Conservation (phyloP, 37 sponge, comb jelly and placozoan species). For the Lycopodina hypogea region DNA sequence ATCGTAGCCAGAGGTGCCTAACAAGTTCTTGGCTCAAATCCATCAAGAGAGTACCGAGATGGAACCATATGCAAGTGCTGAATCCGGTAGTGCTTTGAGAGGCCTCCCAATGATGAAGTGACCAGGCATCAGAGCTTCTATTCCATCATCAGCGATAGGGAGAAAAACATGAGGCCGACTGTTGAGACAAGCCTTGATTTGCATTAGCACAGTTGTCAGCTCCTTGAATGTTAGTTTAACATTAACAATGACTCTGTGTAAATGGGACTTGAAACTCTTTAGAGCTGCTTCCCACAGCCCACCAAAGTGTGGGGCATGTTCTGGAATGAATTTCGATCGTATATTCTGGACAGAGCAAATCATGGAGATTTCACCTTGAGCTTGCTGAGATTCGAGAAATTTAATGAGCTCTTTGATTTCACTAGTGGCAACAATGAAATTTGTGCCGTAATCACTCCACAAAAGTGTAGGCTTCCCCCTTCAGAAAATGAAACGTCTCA, state of each 20-base stretch:
- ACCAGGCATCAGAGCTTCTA: too few relatives aligned
- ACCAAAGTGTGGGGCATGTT: too few relatives aligned
- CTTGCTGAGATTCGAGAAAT: too few relatives aligned
- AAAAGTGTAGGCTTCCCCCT: conserved; percentile 5
- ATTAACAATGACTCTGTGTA: neutral
- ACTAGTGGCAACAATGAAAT: conserved; percentile 34
- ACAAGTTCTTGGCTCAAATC: too few relatives aligned
- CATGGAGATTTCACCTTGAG: neutral
- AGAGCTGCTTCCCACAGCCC: too few relatives aligned
- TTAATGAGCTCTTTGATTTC: too few relatives aligned
- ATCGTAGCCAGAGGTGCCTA: too few relatives aligned
- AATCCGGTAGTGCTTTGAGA: neutral
- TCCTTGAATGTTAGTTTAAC: neutral
- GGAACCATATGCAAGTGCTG: neutral
- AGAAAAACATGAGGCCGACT: too few relatives aligned
- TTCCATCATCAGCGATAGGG: neutral
- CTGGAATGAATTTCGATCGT: too few relatives aligned
- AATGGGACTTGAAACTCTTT: neutral
- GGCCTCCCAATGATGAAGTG: too few relatives aligned
- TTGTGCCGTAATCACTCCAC: too few relatives aligned
- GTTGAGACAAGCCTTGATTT: too few relatives aligned
- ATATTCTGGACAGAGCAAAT: neutral
- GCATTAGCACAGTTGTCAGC: neutral
- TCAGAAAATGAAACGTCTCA: conserved; percentile 28
- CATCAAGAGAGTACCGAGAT: neutral